Base-by-base conservation (phyloP, 2,888 invertebrate genomes). In the Capitulum mitella region DNA sequence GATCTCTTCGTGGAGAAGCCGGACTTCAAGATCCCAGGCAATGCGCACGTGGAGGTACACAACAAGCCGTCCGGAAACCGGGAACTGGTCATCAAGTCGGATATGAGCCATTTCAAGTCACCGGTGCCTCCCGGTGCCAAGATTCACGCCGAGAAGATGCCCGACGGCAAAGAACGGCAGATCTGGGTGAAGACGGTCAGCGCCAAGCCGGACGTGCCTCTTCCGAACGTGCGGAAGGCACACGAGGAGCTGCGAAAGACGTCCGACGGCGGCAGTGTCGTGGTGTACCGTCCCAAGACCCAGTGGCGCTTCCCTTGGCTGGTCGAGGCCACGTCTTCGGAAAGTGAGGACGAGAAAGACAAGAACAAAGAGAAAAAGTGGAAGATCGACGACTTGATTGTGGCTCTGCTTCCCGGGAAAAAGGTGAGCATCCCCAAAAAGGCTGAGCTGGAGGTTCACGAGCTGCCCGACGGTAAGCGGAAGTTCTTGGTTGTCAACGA, bases 241-340 rank as follows among this genome's bases (percentile, higher is more conserved):
- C 70, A 70, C 40, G 70, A 70, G 26, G 70, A 70, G 26, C 1
- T 70, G 40, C 19, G 70, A 8, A 70, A 70, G 70, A 70, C 70
- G 3, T 70, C 70, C 22, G 70, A 70, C 40, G 70, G 70, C 3
- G 70, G 70, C 40, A 40, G 37, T 26, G 70, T 70, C 22, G 37
- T 70, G 1, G 70, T 70, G 37, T 70, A 70, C 70, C 70, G 70
- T 26, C 70, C 70, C 8, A 70, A 70, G n/a, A 70, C 70, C 10
- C 70, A 70, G 26, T 70, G 70, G 70, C 70, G 70, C 10, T 70
- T 70, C 40, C 70, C 70, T 6, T 70, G 70, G 70, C 40, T 70
- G 5, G 5, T 5, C 8, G 70, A 40, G 19, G 37, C 40, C 10
- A 29, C 70, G 2, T 70, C 70, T 5, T 70, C 70, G 0, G 70